Base-by-base conservation (phyloP, 2,797 vertebrate genomes). In the Myiotriccus ornatus region DNA sequence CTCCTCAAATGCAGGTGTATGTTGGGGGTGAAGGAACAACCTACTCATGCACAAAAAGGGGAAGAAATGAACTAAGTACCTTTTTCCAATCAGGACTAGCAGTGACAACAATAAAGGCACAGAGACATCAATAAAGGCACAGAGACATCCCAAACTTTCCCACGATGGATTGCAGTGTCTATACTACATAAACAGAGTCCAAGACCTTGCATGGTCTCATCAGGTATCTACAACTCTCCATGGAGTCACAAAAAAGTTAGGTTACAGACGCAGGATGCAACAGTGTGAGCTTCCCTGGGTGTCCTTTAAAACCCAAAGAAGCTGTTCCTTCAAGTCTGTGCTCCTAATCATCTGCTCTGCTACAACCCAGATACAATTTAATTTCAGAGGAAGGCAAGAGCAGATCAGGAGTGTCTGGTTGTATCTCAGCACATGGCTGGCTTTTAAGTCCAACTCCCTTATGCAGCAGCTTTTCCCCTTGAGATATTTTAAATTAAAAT, bases 401-500 rank as follows among this genome's bases (percentile, higher is more conserved):
- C 47, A 90, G 73, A 93, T 65, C 53, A 78, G 65, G 68, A 91
- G 37, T 19, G 67, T 65, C 71, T 77, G 65, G 55, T 3, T 69
- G 82, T 75, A 87, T 73, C 35, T 8, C 37, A 92, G 35, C 62
- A 77, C 64, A 64, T 0, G 2, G 27, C 19, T 55, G 41, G 64
- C 59, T 95, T 93, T 80, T 64, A 92, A 93, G 87, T 75, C 24
- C 69, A 75, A 87, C 71, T 90, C 35, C 44, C 50, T 92, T 64
- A 79, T 1, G 9, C 28, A 83, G 49, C 24, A 77, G 87, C 63
- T 56, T 86, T 94, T 94, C 53, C 67, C 70, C 93, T 6, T 55
- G 73, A 89, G 93, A 89, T 79, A 93, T 60, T 90, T 95, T 87
- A 91, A 91, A 97, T 96, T 96, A 91, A 96, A 96, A 96, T 92